Conservation (phyloP, 2,113 vertebrate genomes). For the Corythornis cristatus region DNA sequence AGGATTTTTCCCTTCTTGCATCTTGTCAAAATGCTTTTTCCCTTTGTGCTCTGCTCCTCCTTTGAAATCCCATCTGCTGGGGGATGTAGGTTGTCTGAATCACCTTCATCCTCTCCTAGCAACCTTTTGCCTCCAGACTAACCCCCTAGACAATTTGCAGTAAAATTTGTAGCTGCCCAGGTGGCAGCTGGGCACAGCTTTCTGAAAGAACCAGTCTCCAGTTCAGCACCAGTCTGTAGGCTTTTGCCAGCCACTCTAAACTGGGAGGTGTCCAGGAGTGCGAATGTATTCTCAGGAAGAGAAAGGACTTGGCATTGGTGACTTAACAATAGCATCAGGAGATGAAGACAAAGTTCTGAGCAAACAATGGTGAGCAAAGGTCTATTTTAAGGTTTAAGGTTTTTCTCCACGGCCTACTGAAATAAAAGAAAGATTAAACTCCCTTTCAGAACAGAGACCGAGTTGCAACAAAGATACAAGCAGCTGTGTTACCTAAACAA, state of each 20-base stretch:
- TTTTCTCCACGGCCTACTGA: not conserved
- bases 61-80: not conserved
- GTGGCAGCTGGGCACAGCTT: constrained; percentile 17
- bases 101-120: constrained; percentile 39
- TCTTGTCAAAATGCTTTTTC: not conserved
- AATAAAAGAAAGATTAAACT: not conserved
- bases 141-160: not conserved
- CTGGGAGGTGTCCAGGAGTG: not conserved
- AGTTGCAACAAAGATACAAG: not conserved
- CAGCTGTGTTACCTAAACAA: not conserved
- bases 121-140: constrained; percentile 40
- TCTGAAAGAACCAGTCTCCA: not conserved
- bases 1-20: not conserved
- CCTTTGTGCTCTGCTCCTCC: not conserved
- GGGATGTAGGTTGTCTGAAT: not conserved
- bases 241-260: not conserved
- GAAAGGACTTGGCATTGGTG: not conserved
- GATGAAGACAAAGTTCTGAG: not conserved
- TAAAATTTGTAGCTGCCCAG: not conserved
- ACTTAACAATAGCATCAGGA: not conserved
- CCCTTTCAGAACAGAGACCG: not conserved
- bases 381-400: not conserved
- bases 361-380: not conserved
- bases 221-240: not conserved
- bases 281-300: not conserved